Conservation (phyloP, 1,140 invertebrate species). For the Bilobella aurantiaca region DNA sequence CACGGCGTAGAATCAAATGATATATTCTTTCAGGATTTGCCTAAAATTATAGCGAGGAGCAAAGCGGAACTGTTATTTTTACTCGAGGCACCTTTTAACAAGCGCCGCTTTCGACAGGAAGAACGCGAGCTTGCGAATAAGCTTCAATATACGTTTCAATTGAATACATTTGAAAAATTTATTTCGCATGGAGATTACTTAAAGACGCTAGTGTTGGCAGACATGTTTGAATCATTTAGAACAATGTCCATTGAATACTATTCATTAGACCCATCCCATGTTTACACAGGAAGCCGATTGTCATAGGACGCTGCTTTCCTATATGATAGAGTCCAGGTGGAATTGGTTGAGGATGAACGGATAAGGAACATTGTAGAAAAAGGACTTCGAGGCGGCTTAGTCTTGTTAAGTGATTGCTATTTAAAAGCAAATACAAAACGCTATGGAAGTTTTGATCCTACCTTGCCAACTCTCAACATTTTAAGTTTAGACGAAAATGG, state of each 20-base stretch:
- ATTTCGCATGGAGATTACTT: neutral
- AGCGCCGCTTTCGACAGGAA: neutral
- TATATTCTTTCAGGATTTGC: neutral
- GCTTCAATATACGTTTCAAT: neutral
- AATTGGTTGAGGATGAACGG: neutral
- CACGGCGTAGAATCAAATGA: too few species aligned
- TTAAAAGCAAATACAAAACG: neutral
- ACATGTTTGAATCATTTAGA: neutral
- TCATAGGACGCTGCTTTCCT: neutral
- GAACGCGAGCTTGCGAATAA: neutral
- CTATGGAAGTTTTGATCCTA: neutral
- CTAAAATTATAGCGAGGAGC: neutral
- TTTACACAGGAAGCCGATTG: neutral
- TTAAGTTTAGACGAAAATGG: neutral
- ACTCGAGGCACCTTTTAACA: neutral
- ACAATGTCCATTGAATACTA: neutral
- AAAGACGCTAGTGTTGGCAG: neutral
- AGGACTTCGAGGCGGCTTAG: neutral
- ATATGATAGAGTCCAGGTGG: neutral
- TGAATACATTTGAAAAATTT: neutral
- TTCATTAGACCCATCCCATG: neutral
- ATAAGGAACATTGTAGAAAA: neutral
- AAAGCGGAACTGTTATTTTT: neutral
- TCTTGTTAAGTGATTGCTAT: neutral
- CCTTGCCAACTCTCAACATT: neutral